These are phyloP conservation scores for Donacobius atricapilla DNA, from an alignment of 2,113 vertebrate genomes.

Conservation along the genomic window DNA sequence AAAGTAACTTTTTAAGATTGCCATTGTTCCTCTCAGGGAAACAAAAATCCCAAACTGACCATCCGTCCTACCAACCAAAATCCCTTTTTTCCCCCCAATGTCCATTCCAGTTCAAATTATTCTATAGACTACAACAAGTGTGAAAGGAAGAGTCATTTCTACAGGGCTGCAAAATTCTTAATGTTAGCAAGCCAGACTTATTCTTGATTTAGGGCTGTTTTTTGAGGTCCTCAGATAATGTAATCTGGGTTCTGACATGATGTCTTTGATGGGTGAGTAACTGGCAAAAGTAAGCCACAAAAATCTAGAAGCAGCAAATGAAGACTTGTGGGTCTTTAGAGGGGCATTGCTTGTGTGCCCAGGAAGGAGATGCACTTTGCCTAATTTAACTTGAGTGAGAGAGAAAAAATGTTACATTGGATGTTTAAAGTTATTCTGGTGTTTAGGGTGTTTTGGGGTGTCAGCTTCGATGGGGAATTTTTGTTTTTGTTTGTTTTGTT, in stretches of 20 bases:
- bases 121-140: no score
- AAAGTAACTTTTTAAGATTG: background rate
- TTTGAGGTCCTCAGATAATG: background rate
- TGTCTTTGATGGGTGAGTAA: background rate
- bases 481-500: rapidly evolving
- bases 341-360: no score
- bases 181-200: background rate
- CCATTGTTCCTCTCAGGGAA: background rate
- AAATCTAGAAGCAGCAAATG: background rate
- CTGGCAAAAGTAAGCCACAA: background rate
- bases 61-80: background rate
- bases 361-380: background rate
- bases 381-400: background rate
- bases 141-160: background rate
- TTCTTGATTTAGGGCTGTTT: background rate
- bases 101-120: background rate
- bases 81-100: rapidly evolving
- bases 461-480: background rate
- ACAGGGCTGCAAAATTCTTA: background rate
- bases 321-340: background rate
- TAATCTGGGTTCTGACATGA: background rate
- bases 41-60: background rate
- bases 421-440: background rate
- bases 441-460: background rate
- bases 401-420: background rate